phyloP scores from a whole-genome alignment of 2,113 vertebrate genomes.

The Scartelaos histophorus region DNA sequence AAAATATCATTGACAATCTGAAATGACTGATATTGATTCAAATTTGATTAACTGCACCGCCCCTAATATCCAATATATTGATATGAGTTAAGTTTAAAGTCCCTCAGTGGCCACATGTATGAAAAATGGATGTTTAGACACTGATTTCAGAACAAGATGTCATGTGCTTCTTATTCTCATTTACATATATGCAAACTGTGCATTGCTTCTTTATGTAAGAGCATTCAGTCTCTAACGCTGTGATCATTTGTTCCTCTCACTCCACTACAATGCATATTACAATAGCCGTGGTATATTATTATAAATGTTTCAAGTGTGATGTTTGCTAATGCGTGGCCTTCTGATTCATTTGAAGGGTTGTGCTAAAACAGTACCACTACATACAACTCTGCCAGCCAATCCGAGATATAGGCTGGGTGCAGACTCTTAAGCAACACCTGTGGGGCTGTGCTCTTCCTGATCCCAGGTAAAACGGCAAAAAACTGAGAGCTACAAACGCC shows the following conservation, averaged over 20 bases:
- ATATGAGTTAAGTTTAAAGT: constrained; percentile 15
- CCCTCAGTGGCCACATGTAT: constrained; percentile 54
- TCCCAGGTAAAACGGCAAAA: constrained; percentile 77
- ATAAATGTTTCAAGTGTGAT: constrained; percentile 53
- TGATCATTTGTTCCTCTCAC: background rate
- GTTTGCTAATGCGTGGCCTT: constrained; percentile 78
- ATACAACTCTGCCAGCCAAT: constrained; percentile 84
- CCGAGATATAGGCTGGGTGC: constrained; percentile 83
- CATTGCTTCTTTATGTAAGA: constrained; percentile 13
- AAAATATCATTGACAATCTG: too few species aligned
- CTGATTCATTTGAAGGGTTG: constrained; percentile 82
- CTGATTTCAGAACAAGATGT: constrained; percentile 62
- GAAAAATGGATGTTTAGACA: constrained; percentile 53
- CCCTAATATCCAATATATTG: constrained; percentile 61
- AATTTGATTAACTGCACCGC: too few species aligned
- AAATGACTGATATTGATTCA: too few species aligned
- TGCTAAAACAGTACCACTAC: constrained; percentile 85
- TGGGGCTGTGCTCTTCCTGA: constrained; percentile 81
- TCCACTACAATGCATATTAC: constrained; percentile 11
- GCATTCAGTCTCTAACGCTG: background rate
- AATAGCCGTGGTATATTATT: constrained; percentile 23
- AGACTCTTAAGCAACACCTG: constrained; percentile 84
- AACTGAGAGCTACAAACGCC: constrained; percentile 49
- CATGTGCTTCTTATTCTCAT: constrained; percentile 46
- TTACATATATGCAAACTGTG: background rate